Evolutionary conservation across 2,888 invertebrate genomes (phyloP).

Genomic region (Diadegma fenestrale): DNA sequence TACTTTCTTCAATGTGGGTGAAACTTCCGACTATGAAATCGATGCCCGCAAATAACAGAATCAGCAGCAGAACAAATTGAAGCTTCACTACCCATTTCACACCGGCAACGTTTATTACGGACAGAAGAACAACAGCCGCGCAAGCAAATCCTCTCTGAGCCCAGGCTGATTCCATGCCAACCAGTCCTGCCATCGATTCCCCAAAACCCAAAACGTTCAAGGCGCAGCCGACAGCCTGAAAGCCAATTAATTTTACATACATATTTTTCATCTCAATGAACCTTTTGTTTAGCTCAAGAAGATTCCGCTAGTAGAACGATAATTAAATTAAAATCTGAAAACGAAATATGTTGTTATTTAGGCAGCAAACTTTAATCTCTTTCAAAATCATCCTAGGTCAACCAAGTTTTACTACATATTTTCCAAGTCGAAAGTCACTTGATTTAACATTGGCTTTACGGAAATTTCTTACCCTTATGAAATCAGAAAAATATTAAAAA

Average conservation of each 20-base stretch:
- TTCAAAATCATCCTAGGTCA: too few species aligned
- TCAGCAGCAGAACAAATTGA: slow-evolving; percentile 94
- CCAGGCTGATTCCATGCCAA: slow-evolving; percentile 91
- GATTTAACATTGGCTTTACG: too few species aligned
- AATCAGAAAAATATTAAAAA: too few species aligned
- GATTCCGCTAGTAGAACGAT: too few species aligned
- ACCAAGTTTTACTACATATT: too few species aligned
- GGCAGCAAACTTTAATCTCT: too few species aligned
- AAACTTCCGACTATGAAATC: slow-evolving; percentile 98
- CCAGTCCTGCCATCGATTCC: slow-evolving; percentile 96
- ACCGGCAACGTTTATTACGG: slow-evolving; percentile 97
- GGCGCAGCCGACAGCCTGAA: slow-evolving; percentile 97
- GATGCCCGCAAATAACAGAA: slow-evolving; percentile 94
- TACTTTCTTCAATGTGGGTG: slow-evolving; percentile 90
- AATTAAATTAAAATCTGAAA: too few species aligned
- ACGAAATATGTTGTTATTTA: too few species aligned
- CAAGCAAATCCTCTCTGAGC: slow-evolving; percentile 95
- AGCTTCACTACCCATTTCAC: slow-evolving; percentile 99
- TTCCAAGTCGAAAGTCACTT: too few species aligned
- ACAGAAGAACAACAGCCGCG: slow-evolving; percentile 93
- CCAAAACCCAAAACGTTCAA: slow-evolving; percentile 98
- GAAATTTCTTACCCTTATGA: too few species aligned
- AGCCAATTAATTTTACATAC: slow-evolving; percentile 54
- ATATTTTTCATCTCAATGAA: not conserved
- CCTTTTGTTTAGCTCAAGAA: too few species aligned